These are phyloP conservation scores for Hydrozoanthus gracilis DNA, from an alignment of 92 coral and sea anemone genomes.

Conservation along the genomic window DNA sequence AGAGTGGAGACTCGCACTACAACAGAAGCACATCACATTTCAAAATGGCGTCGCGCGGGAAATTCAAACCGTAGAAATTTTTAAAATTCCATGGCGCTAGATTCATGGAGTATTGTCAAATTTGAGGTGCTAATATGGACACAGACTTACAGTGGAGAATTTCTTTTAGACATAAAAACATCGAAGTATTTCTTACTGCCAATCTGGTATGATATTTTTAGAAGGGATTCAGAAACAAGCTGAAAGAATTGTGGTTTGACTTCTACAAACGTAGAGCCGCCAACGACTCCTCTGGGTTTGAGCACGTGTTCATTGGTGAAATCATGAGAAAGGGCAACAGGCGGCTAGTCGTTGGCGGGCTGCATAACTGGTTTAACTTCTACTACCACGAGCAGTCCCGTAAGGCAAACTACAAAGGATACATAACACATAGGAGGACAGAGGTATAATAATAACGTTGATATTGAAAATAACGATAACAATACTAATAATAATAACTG, in stretches of 20 bases:
- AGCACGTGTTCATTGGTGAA: slow-evolving; percentile 54
- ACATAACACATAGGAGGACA: neutral
- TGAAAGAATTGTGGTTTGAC: slow-evolving; percentile 44
- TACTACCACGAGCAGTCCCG: slow-evolving; percentile 37
- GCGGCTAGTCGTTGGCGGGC: slow-evolving; percentile 30
- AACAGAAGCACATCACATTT: no score
- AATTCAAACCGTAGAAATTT: no score
- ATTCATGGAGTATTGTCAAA: no score
- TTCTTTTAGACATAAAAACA: neutral
- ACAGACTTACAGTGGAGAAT: no score
- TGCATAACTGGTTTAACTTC: slow-evolving; percentile 54
- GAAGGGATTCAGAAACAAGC: slow-evolving; percentile 21
- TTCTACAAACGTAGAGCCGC: slow-evolving; percentile 43
- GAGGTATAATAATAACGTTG: slow-evolving; percentile 20
- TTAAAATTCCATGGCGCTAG: no score
- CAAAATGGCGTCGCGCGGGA: no score
- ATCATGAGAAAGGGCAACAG: neutral
- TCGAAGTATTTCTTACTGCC: neutral
- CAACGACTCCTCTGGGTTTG: slow-evolving; percentile 51
- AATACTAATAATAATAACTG: neutral
- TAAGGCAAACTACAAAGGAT: slow-evolving; percentile 39
- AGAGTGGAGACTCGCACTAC: no score
- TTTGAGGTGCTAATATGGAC: no score
- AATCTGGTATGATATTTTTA: neutral
- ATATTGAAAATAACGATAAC: neutral